A percentile compares a stretch with the other conserved stretches of the same genome.
Conservation (phyloP, 1,140 invertebrate species). For the Heliconius melpomene region DNA sequence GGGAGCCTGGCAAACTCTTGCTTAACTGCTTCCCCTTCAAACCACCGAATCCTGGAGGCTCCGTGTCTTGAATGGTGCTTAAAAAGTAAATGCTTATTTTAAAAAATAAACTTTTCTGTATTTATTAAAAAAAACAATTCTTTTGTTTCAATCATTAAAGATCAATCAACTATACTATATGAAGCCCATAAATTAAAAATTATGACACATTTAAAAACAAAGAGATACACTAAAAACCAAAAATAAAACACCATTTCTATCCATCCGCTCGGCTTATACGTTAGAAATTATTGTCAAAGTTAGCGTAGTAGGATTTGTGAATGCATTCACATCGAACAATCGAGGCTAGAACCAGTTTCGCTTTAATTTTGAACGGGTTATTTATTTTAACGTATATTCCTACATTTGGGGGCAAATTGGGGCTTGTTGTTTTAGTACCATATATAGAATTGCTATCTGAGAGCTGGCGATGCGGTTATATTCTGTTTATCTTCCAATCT, state of each 20-base stretch:
- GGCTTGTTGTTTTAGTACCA: slow-evolving; percentile 21
- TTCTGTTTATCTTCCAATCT: too few species aligned
- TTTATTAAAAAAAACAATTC: too few species aligned
- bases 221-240: neutral
- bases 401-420: slow-evolving; percentile 22
- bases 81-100: too few species aligned
- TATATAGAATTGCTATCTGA: slow-evolving; percentile 18
- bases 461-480: slow-evolving; percentile 8
- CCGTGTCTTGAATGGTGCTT: too few species aligned
- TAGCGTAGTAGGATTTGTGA: slow-evolving; percentile 20
- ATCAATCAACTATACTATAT: neutral
- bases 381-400: slow-evolving; percentile 28
- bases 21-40: too few species aligned
- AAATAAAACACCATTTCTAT: neutral
- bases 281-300: slow-evolving; percentile 6
- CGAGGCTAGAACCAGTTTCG: slow-evolving; percentile 15
- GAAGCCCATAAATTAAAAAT: too few species aligned
- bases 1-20: too few species aligned
- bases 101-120: too few species aligned
- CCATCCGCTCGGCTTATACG: neutral
- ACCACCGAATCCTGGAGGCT: too few species aligned
- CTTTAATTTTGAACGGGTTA: slow-evolving; percentile 30
- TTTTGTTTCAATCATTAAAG: too few species aligned
- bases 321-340: slow-evolving; percentile 29
- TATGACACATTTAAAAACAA: neutral